Conservation (phyloP, 2,888 invertebrate genomes). For the Ennomos quercinarius region DNA sequence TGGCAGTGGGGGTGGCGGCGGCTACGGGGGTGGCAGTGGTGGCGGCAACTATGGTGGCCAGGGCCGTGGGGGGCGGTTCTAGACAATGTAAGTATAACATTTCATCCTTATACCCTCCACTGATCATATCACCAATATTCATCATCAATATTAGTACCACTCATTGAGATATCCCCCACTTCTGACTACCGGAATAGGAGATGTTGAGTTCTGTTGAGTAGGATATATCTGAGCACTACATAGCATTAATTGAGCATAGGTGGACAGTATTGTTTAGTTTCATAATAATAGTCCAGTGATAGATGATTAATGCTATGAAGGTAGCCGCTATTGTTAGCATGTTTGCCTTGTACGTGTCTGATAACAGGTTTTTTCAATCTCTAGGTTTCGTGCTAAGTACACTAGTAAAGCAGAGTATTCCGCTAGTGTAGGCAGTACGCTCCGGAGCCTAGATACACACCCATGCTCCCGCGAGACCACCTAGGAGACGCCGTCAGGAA, state of each 20-base stretch:
- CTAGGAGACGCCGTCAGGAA: conserved; percentile 82
- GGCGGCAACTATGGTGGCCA: conserved; percentile 74
- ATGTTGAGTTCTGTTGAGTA: conserved; percentile 49
- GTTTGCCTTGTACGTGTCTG: conserved; percentile 66
- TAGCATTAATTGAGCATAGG: conserved; percentile 77
- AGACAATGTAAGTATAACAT: conserved; percentile 63
- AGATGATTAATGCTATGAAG: conserved; percentile 81
- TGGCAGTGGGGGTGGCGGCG: conserved; percentile 77
- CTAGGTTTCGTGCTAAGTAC: conserved; percentile 86
- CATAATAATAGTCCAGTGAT: conserved; percentile 46
- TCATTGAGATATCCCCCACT: conserved; percentile 29
- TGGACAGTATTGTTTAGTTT: conserved; percentile 33
- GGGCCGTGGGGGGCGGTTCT: conserved; percentile 71
- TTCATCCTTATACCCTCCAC: conserved; percentile 37
- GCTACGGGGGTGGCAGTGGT: conserved; percentile 67
- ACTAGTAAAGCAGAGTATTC: conserved; percentile 83
- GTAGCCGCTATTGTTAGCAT: conserved; percentile 67
- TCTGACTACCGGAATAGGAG: conserved; percentile 50
- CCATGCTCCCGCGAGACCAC: conserved; percentile 81
- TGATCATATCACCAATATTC: conserved; percentile 47
- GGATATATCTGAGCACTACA: conserved; percentile 65
- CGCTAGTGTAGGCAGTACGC: conserved; percentile 86
- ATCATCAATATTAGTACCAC: conserved; percentile 31
- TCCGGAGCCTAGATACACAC: conserved; percentile 84
- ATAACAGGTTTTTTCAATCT: conserved; percentile 82